phyloP scores from a whole-genome alignment of 53 echinoderm and acorn worm genomes.

The Glandiceps talaboti region DNA sequence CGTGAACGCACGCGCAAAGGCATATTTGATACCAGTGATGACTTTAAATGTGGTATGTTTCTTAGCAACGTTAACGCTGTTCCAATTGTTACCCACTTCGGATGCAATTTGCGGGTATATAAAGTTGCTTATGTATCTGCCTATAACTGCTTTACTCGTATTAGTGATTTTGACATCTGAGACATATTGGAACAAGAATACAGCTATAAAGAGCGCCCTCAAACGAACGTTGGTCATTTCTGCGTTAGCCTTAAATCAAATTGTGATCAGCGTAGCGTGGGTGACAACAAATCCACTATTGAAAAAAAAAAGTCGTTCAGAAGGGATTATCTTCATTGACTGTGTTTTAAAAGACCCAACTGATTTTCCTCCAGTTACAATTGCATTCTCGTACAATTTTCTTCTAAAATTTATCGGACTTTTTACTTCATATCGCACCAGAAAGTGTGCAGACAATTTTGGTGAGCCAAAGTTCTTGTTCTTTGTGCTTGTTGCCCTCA shows the following conservation, averaged over 20 bases:
- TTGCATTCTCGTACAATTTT: conserved; percentile 31
- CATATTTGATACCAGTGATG: conserved; percentile 28
- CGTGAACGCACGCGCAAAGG: conserved; percentile 35
- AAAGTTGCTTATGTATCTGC: conserved; percentile 37
- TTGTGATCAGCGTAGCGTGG: no score
- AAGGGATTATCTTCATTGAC: conserved; percentile 33
- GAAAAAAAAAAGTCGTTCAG: conserved; percentile 19
- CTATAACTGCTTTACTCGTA: no score
- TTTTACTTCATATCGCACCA: conserved; percentile 22
- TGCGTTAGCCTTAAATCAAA: no score
- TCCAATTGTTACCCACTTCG: conserved; percentile 34
- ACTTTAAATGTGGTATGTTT: conserved; percentile 36
- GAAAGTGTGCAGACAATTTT: conserved; percentile 50
- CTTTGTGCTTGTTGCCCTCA: conserved; percentile 63
- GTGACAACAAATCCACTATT: conserved; percentile 31
- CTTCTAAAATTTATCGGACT: conserved; percentile 27
- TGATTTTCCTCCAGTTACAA: conserved; percentile 30
- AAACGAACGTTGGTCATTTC: no score
- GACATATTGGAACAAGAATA: no score
- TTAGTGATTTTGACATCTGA: no score
- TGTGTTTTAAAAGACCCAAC: conserved; percentile 31
- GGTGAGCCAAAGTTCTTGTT: conserved; percentile 80
- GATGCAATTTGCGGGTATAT: conserved; percentile 26
- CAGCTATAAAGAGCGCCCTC: no score
- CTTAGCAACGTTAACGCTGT: conserved; percentile 24